Base-by-base conservation (phyloP, 1,140 invertebrate species). In the Pseudachorutes palmiensis region DNA sequence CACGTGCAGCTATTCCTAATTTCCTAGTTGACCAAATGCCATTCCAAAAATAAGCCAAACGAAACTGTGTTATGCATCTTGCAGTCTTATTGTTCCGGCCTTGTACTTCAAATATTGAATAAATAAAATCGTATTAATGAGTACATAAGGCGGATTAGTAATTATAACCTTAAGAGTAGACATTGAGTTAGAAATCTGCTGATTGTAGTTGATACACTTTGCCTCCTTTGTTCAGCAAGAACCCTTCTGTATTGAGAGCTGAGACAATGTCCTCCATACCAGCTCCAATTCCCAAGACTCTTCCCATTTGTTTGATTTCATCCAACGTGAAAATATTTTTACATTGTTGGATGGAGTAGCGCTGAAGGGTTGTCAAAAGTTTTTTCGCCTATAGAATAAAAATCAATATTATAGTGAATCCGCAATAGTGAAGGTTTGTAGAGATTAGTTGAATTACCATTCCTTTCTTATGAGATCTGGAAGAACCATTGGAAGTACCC, bases 241-340 rank as follows among this genome's bases (percentile, higher is more conserved):
- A 88, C 31, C 91, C 91, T 78, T 92, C 87, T 72, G 88, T 83
- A 75, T 96, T 94, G 66, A 95, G 81, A 59, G 85, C 84, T 57
- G 84, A 82, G 45, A 96, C 82, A 57, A 94, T 82, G 71, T 83
- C 76, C 60, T 80, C 78, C 76, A 89, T 83, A 71, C 82, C 80
- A 14, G 81, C 81, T 0, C 82, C 72, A 64, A 92, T 81, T 19
- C 85, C 85, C 12, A 81, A 79, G n/a, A 86, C 81, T 49, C 82
- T 78, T 2, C 85, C 84, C 2, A 90, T 80, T 69, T 85, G 82
- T 72, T 85, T 86, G 75, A 97, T 85, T 77, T 94, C 89, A 30
- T 86, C 83, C 51, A 84, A 80, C 3, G 86, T 84, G 76, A 94
- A 94, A 24, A 87, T 78, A 58, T 84, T 83, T 76, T 88, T 87